Evolutionary conservation across 1,140 invertebrate genomes (phyloP).

Genomic region (Drosophila teissieri): DNA sequence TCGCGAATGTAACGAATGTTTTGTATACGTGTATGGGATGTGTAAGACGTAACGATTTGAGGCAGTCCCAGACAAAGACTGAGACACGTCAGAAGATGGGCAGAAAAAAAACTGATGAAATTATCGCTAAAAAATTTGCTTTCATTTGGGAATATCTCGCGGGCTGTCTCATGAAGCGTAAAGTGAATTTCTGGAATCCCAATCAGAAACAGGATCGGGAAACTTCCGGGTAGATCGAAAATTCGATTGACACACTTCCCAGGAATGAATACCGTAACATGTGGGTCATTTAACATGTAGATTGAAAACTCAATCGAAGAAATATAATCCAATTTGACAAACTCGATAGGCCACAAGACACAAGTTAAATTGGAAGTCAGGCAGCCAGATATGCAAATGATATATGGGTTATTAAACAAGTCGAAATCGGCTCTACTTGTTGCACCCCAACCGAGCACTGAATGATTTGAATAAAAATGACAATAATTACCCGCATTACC

Average conservation of each 20-base stretch:
- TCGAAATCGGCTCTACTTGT: conserved; percentile 37
- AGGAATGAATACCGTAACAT: conserved; percentile 31
- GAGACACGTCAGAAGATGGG: conserved; percentile 45
- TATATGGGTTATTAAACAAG: conserved; percentile 45
- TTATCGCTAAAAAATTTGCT: conserved; percentile 24
- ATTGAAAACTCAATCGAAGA: conserved; percentile 72
- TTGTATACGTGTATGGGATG: neutral
- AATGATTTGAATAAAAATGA: conserved; percentile 45
- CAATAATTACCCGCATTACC: conserved; percentile 72
- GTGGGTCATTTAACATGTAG: conserved; percentile 78
- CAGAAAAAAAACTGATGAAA: conserved; percentile 38
- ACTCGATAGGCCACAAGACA: conserved; percentile 52
- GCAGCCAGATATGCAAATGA: conserved; percentile 75
- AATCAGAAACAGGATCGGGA: conserved; percentile 16
- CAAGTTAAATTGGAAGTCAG: conserved; percentile 36
- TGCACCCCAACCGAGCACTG: conserved; percentile 7
- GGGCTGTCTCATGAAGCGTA: conserved; percentile 17
- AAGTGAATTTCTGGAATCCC: conserved; percentile 40
- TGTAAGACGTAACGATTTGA: conserved; percentile 47
- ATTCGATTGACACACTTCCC: conserved; percentile 54
- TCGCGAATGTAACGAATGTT: conserved; percentile 20
- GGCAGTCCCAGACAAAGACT: conserved; percentile 60
- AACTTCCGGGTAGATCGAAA: conserved; percentile 36
- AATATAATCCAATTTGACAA: conserved; percentile 70
- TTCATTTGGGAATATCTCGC: conserved; percentile 24